Evolutionary conservation across 2,113 vertebrate species (phyloP).

Genomic region (Tichodroma muraria): DNA sequence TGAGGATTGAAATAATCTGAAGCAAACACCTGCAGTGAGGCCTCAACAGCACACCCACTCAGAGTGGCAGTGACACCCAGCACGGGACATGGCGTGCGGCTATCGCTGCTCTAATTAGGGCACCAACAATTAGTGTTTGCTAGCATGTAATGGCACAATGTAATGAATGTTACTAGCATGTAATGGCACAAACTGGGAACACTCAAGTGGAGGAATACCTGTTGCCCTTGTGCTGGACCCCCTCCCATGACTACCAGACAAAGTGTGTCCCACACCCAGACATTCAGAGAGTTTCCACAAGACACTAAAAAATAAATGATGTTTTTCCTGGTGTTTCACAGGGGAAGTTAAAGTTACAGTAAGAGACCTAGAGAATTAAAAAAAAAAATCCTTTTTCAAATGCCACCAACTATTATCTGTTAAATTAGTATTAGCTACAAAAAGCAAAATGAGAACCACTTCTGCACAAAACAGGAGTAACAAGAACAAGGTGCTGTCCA

Average conservation of each 20-base stretch:
- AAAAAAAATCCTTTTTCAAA: background rate
- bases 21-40: background rate
- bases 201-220: background rate
- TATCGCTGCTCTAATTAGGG: background rate
- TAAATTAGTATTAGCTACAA: background rate
- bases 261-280: background rate
- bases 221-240: background rate
- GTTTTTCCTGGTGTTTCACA: background rate
- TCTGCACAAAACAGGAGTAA: background rate
- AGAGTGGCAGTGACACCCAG: background rate
- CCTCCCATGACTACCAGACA: background rate
- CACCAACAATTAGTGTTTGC: background rate
- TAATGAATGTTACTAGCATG: too few relatives aligned
- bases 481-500: background rate
- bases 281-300: background rate
- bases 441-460: background rate
- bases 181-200: background rate
- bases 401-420: background rate
- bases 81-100: accelerated
- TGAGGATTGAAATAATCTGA: background rate
- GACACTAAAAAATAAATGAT: background rate
- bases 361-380: background rate
- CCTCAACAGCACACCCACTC: background rate
- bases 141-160: background rate
- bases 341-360: background rate